These are phyloP conservation scores for Berghia stephanieae DNA, from an alignment of 1,140 invertebrate species.

Conservation along the genomic window DNA sequence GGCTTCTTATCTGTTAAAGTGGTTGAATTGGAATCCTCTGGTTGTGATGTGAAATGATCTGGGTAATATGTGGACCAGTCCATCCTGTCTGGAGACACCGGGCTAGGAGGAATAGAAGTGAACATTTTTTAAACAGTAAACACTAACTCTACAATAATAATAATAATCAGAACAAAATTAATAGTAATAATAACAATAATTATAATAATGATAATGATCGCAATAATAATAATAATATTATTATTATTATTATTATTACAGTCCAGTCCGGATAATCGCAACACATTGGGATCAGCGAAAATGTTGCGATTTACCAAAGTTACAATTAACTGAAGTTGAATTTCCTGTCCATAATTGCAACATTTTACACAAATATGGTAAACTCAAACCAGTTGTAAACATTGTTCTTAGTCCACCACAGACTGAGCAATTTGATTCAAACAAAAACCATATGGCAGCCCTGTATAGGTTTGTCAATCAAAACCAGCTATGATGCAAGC, in stretches of 20 bases:
- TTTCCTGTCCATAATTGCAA: no score
- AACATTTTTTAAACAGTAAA: not conserved
- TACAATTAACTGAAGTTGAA: no score
- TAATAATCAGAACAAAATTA: no score
- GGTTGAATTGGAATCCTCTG: constrained; percentile 20
- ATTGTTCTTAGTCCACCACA: no score
- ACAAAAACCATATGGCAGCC: no score
- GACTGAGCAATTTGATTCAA: no score
- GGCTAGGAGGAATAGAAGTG: constrained; percentile 72
- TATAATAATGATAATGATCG: not conserved
- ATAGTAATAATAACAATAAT: not conserved
- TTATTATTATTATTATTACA: not conserved
- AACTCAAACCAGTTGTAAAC: no score
- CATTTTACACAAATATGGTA: no score
- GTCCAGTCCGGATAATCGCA: not conserved
- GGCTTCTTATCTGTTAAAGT: constrained; percentile 42
- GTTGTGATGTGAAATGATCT: constrained; percentile 58
- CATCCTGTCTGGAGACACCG: constrained; percentile 77
- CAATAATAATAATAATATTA: not conserved
- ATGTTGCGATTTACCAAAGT: no score
- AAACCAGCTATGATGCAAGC: no score
- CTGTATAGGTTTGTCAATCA: no score
- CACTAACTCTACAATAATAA: not conserved
- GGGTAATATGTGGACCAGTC: constrained; percentile 84
- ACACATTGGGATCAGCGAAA: no score